Percentiles rank a stretch among this genome's conserved stretches.
Conservation (phyloP, 1,140 invertebrate species). For the Brachionus koreanus region DNA sequence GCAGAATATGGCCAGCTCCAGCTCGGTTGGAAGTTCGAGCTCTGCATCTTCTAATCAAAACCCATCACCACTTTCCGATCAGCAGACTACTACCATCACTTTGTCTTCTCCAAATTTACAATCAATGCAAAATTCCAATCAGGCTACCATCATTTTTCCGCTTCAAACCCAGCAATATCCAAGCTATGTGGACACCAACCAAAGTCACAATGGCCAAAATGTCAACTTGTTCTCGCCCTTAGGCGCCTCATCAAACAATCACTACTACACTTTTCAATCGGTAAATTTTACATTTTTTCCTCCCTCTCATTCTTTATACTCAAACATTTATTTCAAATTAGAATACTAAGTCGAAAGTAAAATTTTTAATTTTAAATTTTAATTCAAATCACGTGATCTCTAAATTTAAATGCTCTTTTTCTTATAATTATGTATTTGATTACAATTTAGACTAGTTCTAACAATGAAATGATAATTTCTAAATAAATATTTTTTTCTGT, state of each 20-base stretch:
- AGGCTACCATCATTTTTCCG: background rate
- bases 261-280: constrained; percentile 30
- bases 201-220: background rate
- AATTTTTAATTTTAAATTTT: background rate
- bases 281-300: constrained; percentile 9
- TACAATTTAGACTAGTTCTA: no score
- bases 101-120: constrained; percentile 4
- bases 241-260: background rate
- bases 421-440: no score
- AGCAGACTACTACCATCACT: constrained; percentile 6
- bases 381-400: background rate
- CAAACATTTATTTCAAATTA: background rate
- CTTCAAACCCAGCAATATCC: background rate
- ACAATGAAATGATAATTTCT: background rate
- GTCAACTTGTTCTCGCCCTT: background rate
- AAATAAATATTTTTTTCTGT: background rate
- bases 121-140: background rate
- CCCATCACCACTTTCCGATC: background rate
- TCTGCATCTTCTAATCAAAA: background rate
- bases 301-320: background rate
- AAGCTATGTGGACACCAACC: background rate
- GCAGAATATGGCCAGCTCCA: constrained; percentile 22
- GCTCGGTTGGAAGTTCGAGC: background rate
- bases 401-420: background rate
- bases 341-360: background rate